These are phyloP conservation scores for Anomalospiza imberbis DNA, from an alignment of 2,797 vertebrate species.

Conservation along the genomic window DNA sequence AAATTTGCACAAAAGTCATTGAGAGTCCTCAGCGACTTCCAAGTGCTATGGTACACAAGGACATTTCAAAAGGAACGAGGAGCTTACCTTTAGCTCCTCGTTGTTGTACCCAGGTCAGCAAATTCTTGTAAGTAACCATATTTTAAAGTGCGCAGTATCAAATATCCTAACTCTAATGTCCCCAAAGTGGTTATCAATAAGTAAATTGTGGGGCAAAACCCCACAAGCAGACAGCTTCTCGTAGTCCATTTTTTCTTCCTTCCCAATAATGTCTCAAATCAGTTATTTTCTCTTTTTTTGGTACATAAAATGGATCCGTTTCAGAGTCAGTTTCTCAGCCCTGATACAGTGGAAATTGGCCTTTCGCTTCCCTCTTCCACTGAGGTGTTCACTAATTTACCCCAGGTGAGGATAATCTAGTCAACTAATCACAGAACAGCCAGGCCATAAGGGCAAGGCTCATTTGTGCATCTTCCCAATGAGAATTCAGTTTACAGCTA, in stretches of 20 bases:
- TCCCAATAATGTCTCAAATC: accelerated
- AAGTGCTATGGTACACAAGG: accelerated
- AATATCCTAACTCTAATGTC: background rate
- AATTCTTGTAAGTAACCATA: background rate
- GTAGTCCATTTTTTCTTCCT: background rate
- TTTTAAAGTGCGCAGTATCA: accelerated
- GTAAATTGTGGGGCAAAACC: background rate
- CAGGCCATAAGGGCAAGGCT: background rate
- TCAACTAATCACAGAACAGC: background rate
- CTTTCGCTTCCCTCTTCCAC: background rate
- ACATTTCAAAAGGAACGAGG: accelerated
- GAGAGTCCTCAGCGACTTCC: background rate
- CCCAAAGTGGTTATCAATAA: accelerated
- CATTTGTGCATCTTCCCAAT: background rate
- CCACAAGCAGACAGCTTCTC: background rate
- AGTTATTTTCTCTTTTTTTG: background rate
- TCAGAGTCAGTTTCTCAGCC: background rate
- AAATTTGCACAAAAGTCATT: background rate
- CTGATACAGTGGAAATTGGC: accelerated
- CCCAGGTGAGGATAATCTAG: background rate
- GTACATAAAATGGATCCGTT: accelerated
- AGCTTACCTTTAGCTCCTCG: background rate
- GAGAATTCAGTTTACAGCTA: background rate
- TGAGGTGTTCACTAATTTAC: background rate
- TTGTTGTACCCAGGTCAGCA: background rate